These are phyloP conservation scores for Tipula confusa DNA, from an alignment of 2,888 invertebrate genomes.

Conservation along the genomic window DNA sequence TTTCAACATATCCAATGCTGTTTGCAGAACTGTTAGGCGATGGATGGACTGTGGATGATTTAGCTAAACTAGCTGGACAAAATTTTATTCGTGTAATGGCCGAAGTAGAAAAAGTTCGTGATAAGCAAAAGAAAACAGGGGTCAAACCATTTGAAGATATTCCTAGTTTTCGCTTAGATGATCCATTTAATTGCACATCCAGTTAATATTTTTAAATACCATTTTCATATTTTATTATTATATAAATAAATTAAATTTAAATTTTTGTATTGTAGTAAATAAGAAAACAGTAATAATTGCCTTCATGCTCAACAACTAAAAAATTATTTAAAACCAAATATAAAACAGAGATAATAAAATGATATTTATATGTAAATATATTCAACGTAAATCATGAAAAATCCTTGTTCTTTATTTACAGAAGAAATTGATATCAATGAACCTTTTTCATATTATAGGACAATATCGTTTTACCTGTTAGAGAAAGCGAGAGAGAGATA, in stretches of 20 bases:
- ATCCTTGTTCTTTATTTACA: background rate
- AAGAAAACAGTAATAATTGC: conserved; percentile 21
- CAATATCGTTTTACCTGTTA: no score
- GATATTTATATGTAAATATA: background rate
- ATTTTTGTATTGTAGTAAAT: conserved; percentile 14
- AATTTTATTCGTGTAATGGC: conserved; percentile 66
- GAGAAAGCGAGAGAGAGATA: no score
- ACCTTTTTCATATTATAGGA: no score
- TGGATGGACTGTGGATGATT: conserved; percentile 74
- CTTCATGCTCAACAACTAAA: conserved; percentile 16
- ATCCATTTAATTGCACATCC: conserved; percentile 50
- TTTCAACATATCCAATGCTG: conserved; percentile 70
- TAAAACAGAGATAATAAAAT: conserved; percentile 3
- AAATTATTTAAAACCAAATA: background rate
- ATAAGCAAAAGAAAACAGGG: conserved; percentile 65
- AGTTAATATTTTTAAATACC: conserved; percentile 44
- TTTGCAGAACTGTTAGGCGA: conserved; percentile 73
- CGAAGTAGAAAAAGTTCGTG: conserved; percentile 65
- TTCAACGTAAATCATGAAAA: background rate
- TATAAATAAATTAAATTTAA: background rate
- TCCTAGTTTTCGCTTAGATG: conserved; percentile 49
- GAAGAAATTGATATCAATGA: no score
- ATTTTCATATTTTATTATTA: background rate
- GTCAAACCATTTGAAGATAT: conserved; percentile 70
- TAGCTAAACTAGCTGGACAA: conserved; percentile 71